Percentiles rank a stretch among this genome's conserved stretches.
Conservation (phyloP, 1,140 invertebrate genomes). For the Melanaphis sacchari region DNA sequence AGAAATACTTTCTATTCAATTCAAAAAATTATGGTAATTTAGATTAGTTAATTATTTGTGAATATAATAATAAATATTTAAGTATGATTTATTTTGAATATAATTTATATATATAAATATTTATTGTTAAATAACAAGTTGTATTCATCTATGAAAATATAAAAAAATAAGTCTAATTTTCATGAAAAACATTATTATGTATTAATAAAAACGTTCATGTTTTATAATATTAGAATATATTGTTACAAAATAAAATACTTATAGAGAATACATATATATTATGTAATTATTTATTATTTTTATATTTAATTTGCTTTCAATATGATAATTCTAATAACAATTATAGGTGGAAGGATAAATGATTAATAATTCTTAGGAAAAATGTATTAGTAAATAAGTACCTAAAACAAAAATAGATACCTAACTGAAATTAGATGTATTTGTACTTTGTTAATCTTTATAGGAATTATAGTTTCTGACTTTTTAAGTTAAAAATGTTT, state of each 20-base stretch:
- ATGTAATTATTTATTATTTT: not conserved
- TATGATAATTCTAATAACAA: not conserved
- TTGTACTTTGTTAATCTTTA: not conserved
- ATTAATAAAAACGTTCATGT: not conserved
- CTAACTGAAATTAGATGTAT: not conserved
- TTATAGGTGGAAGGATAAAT: not conserved
- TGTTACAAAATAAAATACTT: not conserved
- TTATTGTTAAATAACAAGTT: not conserved
- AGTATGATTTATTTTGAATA: not conserved
- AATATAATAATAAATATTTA: not conserved
- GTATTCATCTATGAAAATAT: not conserved
- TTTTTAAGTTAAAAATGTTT: not conserved
- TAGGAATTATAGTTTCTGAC: not conserved
- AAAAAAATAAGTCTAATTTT: not conserved
- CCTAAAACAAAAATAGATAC: too few relatives aligned
- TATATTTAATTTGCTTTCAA: not conserved
- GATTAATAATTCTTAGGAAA: not conserved
- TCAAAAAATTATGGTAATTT: not conserved
- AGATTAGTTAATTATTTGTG: not conserved
- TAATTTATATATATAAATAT: too few relatives aligned
- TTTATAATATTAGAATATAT: not conserved
- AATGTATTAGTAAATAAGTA: not conserved
- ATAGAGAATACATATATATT: not conserved
- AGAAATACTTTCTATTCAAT: not conserved
- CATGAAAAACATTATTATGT: not conserved